Percentiles rank a stretch among this genome's conserved stretches.
phyloP scores from a whole-genome alignment of 2,888 invertebrate genomes.

The Chrysotoxum bicinctum region DNA sequence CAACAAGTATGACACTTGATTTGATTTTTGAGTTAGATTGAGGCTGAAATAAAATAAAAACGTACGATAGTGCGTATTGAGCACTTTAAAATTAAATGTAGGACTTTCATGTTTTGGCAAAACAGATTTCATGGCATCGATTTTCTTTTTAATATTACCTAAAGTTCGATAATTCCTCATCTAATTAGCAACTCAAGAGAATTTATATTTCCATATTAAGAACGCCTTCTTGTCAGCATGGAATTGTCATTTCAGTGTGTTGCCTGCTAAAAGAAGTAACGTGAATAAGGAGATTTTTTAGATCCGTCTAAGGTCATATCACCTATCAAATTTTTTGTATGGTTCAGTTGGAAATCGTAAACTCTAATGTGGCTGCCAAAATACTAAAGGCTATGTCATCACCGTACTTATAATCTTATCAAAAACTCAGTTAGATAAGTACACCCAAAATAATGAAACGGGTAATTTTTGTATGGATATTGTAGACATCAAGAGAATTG shows the following conservation, averaged over 20 bases:
- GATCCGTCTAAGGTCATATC: no score
- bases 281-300: no score
- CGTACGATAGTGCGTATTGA: no score
- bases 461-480: not conserved
- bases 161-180: not conserved
- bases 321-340: not conserved
- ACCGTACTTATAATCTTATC: conserved; percentile 53
- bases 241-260: not conserved
- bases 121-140: not conserved
- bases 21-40: not conserved
- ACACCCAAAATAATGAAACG: conserved; percentile 36
- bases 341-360: not conserved
- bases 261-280: no score
- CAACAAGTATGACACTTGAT: not conserved
- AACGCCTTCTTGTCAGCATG: not conserved
- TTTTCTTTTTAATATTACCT: not conserved
- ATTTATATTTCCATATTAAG: not conserved
- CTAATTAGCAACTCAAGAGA: not conserved
- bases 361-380: conserved; percentile 17
- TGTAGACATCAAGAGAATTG: not conserved
- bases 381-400: conserved; percentile 10
- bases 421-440: conserved; percentile 38
- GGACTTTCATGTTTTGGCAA: no score
- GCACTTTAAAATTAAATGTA: no score
- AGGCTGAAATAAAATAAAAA: no score